Percentiles rank a stretch among this genome's conserved stretches.
Evolutionary conservation across 2,113 vertebrate species (phyloP).

Genomic region (Morone saxatilis): DNA sequence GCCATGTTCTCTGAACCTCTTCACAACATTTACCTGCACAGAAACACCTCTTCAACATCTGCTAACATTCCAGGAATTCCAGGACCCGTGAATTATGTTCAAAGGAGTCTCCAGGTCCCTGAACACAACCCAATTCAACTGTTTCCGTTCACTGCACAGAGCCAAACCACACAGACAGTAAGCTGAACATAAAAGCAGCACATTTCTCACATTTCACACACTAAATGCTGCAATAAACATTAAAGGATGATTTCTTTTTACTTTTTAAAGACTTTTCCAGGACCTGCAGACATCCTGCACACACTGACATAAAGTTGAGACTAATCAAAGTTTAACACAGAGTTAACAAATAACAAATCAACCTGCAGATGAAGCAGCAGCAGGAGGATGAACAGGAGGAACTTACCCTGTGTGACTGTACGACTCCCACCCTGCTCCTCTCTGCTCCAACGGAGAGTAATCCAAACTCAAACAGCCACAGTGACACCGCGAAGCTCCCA

Average conservation of each 20-base stretch:
- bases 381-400: background rate
- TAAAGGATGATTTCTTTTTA: too few relatives aligned
- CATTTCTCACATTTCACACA: too few relatives aligned
- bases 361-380: background rate
- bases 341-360: background rate
- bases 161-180: background rate
- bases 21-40: conserved; percentile 15
- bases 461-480: conserved; percentile 29
- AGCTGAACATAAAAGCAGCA: too few relatives aligned
- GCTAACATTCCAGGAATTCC: conserved; percentile 48
- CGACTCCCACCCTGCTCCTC: conserved; percentile 25
- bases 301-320: background rate
- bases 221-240: too few relatives aligned
- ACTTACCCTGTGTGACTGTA: conserved; percentile 16
- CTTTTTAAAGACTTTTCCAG: too few relatives aligned
- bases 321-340: too few relatives aligned
- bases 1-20: background rate
- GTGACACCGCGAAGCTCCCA: background rate
- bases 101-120: background rate
- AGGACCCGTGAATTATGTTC: background rate
- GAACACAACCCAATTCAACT: background rate
- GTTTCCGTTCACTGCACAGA: background rate
- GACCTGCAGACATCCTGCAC: too few relatives aligned
- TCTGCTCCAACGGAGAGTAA: background rate
- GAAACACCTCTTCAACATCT: background rate